phyloP scores from a whole-genome alignment of 2,797 vertebrate species.

The Typhlichthys subterraneus region DNA sequence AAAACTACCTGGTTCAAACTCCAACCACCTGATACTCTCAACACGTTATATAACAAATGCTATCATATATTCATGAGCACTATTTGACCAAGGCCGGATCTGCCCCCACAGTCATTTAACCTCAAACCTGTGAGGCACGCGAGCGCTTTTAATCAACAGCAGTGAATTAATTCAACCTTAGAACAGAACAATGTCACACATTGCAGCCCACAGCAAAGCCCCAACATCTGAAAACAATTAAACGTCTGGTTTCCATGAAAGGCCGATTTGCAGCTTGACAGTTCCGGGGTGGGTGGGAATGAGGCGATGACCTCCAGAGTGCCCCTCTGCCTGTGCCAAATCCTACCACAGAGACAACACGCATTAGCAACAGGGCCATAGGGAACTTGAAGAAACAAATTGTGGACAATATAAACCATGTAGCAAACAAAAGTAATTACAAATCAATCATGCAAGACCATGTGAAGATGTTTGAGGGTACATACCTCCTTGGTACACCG shows the following conservation, averaged over 20 bases:
- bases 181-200: conserved; percentile 65
- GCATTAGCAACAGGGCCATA: conserved; percentile 54
- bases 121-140: conserved; percentile 37
- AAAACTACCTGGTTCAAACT: not conserved
- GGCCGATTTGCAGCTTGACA: conserved; percentile 70
- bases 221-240: conserved; percentile 80
- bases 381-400: conserved; percentile 36
- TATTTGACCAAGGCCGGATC: conserved; percentile 34
- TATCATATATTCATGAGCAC: conserved; percentile 4
- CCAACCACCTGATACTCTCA: conserved; percentile 11
- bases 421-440: conserved; percentile 39
- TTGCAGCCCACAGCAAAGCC: conserved; percentile 61
- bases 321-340: conserved; percentile 52
- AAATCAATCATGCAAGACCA: conserved; percentile 35
- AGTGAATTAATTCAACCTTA: conserved; percentile 65
- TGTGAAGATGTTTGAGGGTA: conserved; percentile 31
- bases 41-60: conserved; percentile 14
- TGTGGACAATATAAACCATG: conserved; percentile 26
- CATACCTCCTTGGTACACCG: conserved; percentile 30
- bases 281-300: conserved; percentile 42
- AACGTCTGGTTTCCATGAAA: conserved; percentile 76
- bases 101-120: conserved; percentile 38
- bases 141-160: conserved; percentile 63
- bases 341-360: conserved; percentile 55
- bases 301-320: conserved; percentile 24